Evolutionary conservation across 2,797 vertebrate genomes (phyloP), one percentile per base, ranked within the genome.

Genomic region (Esox masquinongy): DNA sequence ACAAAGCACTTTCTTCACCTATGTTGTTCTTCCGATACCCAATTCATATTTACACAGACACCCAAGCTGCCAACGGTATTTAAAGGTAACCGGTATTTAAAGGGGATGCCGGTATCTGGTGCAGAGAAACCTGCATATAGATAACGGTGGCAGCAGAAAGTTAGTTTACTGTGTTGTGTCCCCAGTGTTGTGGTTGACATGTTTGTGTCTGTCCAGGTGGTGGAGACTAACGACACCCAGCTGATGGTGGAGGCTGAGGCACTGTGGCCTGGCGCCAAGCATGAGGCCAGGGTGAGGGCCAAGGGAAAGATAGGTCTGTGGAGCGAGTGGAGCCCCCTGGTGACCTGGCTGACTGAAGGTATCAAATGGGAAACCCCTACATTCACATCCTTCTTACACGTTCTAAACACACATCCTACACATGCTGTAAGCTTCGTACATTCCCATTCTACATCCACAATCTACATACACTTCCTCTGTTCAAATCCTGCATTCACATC

Each of bases 281-380:
- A 92, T 16, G 80, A 94, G 75, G 91, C 92, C 81, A 87, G 64
- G 75, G 93, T 94, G 70, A 88, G 92, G 76, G 87, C 84, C 0
- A 47, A 43, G 61, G 83, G 76, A 68, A 34, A 49, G 1, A 8
- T 77, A 11, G 89, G 91, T 17, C 83, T 82, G 34, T 94, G 93
- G 94, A 94, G 94, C 61, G 11, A 82, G 74, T 95, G 94, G 94
- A 94, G 90, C 75, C 77, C 83, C 4, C 78, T 59, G 39, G 90
- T 90, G 81, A 79, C 51, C 12, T 94, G 93, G 93, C 68, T 49
- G 39, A 89, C 78, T 17, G 31, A 86, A 63, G 39, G 87, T 50
- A 85, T 94, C 89, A 64, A 82, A 82, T 84, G 24, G 39, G 14
- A 39, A 17, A 15, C 9, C n/a, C 43, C 19, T 17, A 31, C 26